These are phyloP conservation scores for Folsomia candida DNA, from an alignment of 2,888 invertebrate genomes.

Conservation along the genomic window DNA sequence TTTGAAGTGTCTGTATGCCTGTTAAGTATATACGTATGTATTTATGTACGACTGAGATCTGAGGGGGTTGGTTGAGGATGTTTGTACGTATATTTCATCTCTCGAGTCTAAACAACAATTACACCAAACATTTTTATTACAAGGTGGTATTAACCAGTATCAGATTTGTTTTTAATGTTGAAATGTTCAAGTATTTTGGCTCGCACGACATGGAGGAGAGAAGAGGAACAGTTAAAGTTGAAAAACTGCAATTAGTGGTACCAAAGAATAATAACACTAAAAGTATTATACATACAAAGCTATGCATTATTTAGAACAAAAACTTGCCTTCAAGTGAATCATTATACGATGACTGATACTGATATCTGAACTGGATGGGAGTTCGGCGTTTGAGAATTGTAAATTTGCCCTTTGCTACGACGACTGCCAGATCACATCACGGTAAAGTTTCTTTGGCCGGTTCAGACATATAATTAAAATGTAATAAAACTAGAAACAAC, in stretches of 20 bases:
- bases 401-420: background rate
- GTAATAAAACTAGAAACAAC: slow-evolving; percentile 10
- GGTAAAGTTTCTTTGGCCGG: slow-evolving; percentile 14
- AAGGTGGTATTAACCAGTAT: background rate
- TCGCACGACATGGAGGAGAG: background rate
- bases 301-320: background rate
- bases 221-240: background rate
- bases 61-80: background rate
- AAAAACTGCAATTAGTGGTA: background rate
- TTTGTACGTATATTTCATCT: background rate
- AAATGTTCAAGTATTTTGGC: background rate
- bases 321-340: slow-evolving; percentile 3
- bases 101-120: background rate
- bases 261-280: background rate
- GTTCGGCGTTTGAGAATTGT: background rate
- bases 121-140: background rate
- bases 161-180: background rate
- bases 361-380: background rate
- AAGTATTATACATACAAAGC: background rate
- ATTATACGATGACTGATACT: slow-evolving; percentile 1
- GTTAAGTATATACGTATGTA: no score
- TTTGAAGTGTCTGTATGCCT: background rate
- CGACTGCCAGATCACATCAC: slow-evolving; percentile 8
- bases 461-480: slow-evolving; percentile 11
- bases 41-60: background rate